Evolutionary conservation across 2,797 vertebrate species (phyloP), one percentile per base, ranked within the genome.

Genomic region (Lithobates pipiens): DNA sequence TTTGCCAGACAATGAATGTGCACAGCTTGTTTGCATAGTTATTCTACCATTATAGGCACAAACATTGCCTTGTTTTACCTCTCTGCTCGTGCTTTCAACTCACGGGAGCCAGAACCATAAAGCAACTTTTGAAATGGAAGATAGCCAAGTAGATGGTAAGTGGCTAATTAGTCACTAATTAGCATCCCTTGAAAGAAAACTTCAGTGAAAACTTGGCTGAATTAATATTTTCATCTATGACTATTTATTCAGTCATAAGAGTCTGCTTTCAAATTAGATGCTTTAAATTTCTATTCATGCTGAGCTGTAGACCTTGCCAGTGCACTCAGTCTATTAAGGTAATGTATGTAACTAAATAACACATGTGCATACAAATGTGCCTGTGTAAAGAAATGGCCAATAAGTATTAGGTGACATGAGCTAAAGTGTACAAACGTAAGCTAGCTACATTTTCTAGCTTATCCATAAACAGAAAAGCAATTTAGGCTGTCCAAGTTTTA

Each of bases 91-190:
- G 25, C 11, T 72, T 79, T 78, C 2, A 77, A 61, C 29, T 67
- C 39, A 71, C 67, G 21, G 29, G 54, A 70, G 27, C 34, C 11
- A 82, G 39, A 73, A 67, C 70, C 57, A 79, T 85, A 23, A 73
- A 84, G 72, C 39, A 79, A 79, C 23, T 29, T 79, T 74, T 72
- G 8, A 79, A 79, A 74, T 79, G 83, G 83, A 72, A 72, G 70
- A 65, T 79, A 74, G 69, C 83, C 83, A 85, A 79, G 57, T 85
- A 50, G 76, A 79, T 79, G 69, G 69, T 65, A 85, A 85, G 57
- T 72, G 69, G 68, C 76, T 85, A 85, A 85, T 85, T 85, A 85
- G 76, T 74, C 34, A 67, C 68, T 79, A 85, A 85, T 85, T 85
- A 85, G 69, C 68, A 85, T 73, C 83, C 83, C 54, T 73, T 85